Evolutionary conservation across 2,113 vertebrate genomes (phyloP), one percentile per base, ranked within the genome.

Genomic region (Coptodon bakossiorum): DNA sequence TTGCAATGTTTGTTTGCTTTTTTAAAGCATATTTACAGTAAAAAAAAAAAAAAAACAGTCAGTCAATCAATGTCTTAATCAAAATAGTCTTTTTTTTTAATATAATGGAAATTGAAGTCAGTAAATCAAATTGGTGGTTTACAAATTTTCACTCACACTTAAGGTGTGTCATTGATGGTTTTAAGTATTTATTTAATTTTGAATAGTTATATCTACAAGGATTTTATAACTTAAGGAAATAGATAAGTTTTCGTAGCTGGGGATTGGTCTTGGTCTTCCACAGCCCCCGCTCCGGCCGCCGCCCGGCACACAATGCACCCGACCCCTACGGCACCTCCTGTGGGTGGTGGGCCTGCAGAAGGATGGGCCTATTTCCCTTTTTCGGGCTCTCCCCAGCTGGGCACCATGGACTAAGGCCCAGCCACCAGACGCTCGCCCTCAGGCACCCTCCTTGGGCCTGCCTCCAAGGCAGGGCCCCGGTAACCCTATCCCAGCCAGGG

Each of bases 201-300:
- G 22, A 76, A 76, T 29, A 76, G 14, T 1, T 45, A 17, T 27
- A 76, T 29, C 40, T 19, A 17, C 22, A 45, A 29, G 24, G 6
- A 29, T 27, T 76, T 27, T 48, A 12, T 76, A 76, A 48, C 3
- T 19, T 48, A 48, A 76, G 71, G 16, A 76, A 48, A 9, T 29
- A 48, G 24, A 48, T 29, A 48, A 10, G 5, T 2, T 13, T 27
- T 43, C 13, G 38, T 45, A 14, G 11, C 19, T 5, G 5, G 7
- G 16, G 57, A 19, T 34, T 5, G 2, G 29, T 61, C 59, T 34
- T 5, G 2, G 29, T 61, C 59, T 19, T 34, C 59, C 29, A 34
- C 2, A 1, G 59, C 29, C 29, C 8, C 59, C 9, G 1, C 14
- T 31, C 27, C 6, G 16, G 57, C 57, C 16, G 0, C 57, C 8